Evolutionary conservation across 2,113 vertebrate genomes (phyloP).

Genomic region (Phasianus colchicus): DNA sequence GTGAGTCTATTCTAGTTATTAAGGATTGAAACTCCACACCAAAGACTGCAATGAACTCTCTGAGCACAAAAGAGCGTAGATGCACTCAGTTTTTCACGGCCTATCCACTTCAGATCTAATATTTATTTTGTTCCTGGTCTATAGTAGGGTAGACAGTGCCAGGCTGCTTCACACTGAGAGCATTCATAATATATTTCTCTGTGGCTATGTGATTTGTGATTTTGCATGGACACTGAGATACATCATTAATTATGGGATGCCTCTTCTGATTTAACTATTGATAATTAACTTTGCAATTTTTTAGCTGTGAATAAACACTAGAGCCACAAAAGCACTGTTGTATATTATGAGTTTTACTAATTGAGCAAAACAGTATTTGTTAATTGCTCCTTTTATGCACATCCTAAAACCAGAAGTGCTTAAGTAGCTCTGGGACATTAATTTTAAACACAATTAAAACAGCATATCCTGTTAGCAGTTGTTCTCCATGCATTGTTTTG

Average conservation of each 20-base stretch:
- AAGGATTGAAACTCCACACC: not conserved
- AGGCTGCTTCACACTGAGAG: not conserved
- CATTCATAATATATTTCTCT: not conserved
- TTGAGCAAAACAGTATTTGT: not conserved
- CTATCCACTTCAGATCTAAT: not conserved
- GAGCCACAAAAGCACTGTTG: not conserved
- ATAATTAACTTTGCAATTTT: conserved; percentile 19
- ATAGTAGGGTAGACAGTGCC: not conserved
- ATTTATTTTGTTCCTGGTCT: not conserved
- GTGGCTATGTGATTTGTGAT: not conserved
- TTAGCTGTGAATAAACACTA: conserved; percentile 20
- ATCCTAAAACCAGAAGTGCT: conserved; percentile 13
- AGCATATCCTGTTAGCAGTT: conserved; percentile 35
- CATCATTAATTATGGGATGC: not conserved
- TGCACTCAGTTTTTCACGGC: not conserved
- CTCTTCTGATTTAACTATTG: conserved; percentile 23
- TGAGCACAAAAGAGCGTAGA: accelerated
- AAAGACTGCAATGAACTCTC: not conserved
- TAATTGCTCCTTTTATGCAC: conserved; percentile 8
- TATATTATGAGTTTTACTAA: conserved; percentile 18
- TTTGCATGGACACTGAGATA: not conserved
- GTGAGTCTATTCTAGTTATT: not conserved
- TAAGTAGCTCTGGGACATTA: conserved; percentile 37
- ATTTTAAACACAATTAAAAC: conserved; percentile 48
- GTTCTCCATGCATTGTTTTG: conserved; percentile 30